Evolutionary conservation across 2,888 invertebrate genomes (phyloP), one percentile per base, ranked within the genome.

Genomic region (Norana najaformis): DNA sequence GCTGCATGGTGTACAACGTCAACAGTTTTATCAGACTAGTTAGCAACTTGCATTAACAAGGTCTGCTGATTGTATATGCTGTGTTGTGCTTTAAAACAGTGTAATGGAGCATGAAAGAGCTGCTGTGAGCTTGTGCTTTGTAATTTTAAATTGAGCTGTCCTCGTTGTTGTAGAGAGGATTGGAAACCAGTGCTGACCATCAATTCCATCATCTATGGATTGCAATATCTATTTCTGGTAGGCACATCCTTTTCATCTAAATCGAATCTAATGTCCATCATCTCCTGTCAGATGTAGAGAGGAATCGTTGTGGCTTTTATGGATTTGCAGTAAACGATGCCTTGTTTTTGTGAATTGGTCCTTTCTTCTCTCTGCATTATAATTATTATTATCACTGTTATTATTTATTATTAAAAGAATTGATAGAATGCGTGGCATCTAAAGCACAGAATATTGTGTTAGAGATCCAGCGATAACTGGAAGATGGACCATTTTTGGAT

Each of bases 171-270:
- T 35, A 88, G 98, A 94, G 98, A 99, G 96, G 99, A 99, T 96
- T 99, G 99, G 99, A 99, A 99, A 95, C 99, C 99, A 91, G 99
- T 99, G 92, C 96, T 99, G 93, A 99, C 98, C 91, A 98, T 99
- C 93, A 99, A 98, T 95, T 98, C 98, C 92, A 98, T 99, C 95
- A 98, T 99, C 90, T 99, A 99, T 95, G 99, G 99, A 92, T 96
- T 99, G 94, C 98, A 98, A 95, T 99, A 98, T 96, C 96, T 99
- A 94, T 99, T 99, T 95, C 95, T 98, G 96, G 98, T 98, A 95
- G 95, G 96, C 94, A 6, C 35, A 36, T 89, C 35, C n/a, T 35
- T 0, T 30, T 13, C 0, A 0, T 23, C 3, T 4, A 1, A n/a
- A n/a, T 23, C 37, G 23, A 11, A 35, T 34, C 36, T 88, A 14